A percentile compares a stretch with the other conserved stretches of the same genome.
Conservation (phyloP, 2,797 vertebrate species). For the Coregonus ussuriensis region DNA sequence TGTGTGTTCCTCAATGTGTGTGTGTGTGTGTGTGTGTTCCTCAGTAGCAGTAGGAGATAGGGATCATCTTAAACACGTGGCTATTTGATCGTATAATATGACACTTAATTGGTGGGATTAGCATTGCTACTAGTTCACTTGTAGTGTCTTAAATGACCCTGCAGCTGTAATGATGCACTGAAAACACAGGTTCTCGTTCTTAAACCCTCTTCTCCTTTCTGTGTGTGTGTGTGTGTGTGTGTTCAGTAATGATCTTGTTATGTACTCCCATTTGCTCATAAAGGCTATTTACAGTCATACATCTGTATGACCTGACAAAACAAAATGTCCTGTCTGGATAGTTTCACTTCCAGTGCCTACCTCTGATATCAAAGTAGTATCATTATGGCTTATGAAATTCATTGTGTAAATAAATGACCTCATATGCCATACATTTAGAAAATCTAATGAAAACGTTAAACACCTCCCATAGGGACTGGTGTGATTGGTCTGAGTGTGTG, state of each 20-base stretch:
- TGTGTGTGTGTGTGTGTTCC: background rate
- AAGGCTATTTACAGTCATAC: background rate
- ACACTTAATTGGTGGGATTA: conserved; percentile 26
- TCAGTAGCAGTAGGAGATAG: conserved; percentile 3
- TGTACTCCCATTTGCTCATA: background rate
- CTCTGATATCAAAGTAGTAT: background rate
- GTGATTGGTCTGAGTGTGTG: background rate
- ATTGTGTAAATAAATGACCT: background rate
- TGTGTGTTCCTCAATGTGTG: no score
- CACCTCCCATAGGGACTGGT: background rate
- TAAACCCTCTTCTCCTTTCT: background rate
- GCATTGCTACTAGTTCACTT: conserved; percentile 6
- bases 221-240: conserved; percentile 8
- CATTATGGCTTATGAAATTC: background rate
- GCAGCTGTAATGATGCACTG: background rate
- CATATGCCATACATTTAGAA: background rate
- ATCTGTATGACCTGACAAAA: background rate
- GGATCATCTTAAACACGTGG: conserved; percentile 43
- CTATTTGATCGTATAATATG: conserved; percentile 29
- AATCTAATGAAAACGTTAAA: background rate
- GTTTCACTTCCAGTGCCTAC: background rate
- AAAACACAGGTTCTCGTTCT: background rate
- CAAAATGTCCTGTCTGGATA: background rate
- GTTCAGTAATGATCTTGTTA: background rate
- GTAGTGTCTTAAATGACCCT: background rate